A percentile compares a stretch with the other conserved stretches of the same genome.
These are phyloP conservation scores for Lamprotornis superbus DNA, from an alignment of 2,113 vertebrate species.

Conservation along the genomic window DNA sequence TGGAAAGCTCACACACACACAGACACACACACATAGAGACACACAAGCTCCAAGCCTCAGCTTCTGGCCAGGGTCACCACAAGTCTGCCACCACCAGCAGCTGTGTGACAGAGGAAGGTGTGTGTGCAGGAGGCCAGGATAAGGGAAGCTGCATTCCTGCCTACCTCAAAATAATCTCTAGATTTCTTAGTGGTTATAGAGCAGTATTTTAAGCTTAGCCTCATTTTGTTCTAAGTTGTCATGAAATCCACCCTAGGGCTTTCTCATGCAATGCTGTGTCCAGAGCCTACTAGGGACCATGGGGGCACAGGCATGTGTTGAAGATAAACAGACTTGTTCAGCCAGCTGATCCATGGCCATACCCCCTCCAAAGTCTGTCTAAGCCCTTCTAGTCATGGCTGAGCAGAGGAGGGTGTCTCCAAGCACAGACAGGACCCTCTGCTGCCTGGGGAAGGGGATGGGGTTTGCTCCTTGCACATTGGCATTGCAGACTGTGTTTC, in stretches of 20 bases:
- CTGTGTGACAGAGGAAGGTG: neutral
- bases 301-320: neutral
- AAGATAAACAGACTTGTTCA: neutral
- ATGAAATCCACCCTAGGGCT: neutral
- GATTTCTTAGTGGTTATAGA: neutral
- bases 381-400: neutral
- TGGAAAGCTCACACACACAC: neutral
- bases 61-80: neutral
- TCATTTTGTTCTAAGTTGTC: neutral
- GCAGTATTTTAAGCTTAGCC: neutral
- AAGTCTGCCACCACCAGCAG: neutral
- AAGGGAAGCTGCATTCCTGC: neutral
- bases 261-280: neutral
- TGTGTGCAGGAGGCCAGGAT: neutral
- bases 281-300: neutral
- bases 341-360: neutral
- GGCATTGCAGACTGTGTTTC: neutral
- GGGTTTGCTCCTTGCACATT: neutral
- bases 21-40: too few species aligned
- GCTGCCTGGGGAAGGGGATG: neutral
- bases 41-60: fast-evolving
- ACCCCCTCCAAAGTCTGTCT: neutral
- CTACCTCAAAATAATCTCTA: neutral
- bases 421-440: neutral
- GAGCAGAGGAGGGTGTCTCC: neutral